phyloP scores from a whole-genome alignment of 2,797 vertebrate species.

The Sebastes hubbsi region DNA sequence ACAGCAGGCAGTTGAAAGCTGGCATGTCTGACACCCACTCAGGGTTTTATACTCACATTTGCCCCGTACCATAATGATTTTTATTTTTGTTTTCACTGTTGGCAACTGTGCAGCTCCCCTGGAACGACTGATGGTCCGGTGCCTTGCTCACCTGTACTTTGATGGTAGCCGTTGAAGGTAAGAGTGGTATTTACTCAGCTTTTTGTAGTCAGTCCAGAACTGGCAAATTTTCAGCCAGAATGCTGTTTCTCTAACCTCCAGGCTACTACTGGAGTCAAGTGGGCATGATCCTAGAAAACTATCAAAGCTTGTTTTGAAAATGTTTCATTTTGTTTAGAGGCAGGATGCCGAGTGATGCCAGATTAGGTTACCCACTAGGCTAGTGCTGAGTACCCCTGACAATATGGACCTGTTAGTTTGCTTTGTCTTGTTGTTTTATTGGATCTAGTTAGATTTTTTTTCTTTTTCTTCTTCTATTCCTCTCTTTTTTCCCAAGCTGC shows the following conservation, averaged over 20 bases:
- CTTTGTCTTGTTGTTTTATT: constrained; percentile 1
- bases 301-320: constrained; percentile 51
- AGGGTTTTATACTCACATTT: constrained; percentile 29
- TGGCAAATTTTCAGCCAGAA: constrained; percentile 50
- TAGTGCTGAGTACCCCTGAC: neutral
- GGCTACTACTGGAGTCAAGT: constrained; percentile 36
- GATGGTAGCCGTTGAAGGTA: constrained; percentile 39
- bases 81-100: constrained; percentile 3
- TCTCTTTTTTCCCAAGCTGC: neutral
- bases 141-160: constrained; percentile 59
- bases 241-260: constrained; percentile 42
- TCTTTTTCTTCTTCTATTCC: neutral
- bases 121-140: constrained; percentile 45
- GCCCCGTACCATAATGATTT: constrained; percentile 6
- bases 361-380: constrained; percentile 13
- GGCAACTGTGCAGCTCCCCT: constrained; percentile 22
- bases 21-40: constrained; percentile 39
- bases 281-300: constrained; percentile 26
- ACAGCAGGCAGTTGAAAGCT: constrained; percentile 25
- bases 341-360: constrained; percentile 28
- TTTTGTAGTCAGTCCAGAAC: constrained; percentile 47
- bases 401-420: constrained; percentile 9
- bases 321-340: constrained; percentile 40
- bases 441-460: neutral
- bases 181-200: constrained; percentile 19